phyloP scores from a whole-genome alignment of 1,140 invertebrate genomes.

The Wiebesia pumilae region DNA sequence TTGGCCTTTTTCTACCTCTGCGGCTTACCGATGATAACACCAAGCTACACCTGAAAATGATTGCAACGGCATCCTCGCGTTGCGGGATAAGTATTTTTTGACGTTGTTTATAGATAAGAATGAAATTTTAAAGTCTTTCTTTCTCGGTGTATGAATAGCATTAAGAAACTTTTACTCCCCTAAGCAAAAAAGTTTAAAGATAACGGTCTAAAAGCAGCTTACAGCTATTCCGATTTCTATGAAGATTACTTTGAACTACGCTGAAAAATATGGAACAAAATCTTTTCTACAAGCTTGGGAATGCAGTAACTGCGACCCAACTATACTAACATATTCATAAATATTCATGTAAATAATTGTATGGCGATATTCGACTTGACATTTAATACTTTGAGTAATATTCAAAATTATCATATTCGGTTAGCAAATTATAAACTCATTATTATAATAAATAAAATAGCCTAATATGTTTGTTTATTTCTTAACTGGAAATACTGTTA shows the following conservation, averaged over 20 bases:
- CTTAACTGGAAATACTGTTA: no score
- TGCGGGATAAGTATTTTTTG: background rate
- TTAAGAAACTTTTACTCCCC: background rate
- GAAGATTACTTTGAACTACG: background rate
- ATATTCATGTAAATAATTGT: background rate
- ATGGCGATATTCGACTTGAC: background rate
- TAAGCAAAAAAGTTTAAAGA: background rate
- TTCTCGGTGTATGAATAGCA: background rate
- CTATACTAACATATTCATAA: background rate
- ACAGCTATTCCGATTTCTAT: background rate
- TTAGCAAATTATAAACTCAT: no score
- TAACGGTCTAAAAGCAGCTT: background rate
- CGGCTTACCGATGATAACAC: background rate
- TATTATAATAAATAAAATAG: no score
- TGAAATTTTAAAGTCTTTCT: background rate
- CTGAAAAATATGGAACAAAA: background rate
- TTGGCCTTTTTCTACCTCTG: background rate
- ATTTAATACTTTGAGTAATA: background rate
- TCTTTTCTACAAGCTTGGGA: background rate
- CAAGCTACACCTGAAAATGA: background rate
- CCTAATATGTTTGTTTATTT: no score
- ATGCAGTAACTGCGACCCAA: background rate
- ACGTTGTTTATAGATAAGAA: background rate
- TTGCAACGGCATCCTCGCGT: background rate
- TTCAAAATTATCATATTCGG: no score